Percentiles rank a stretch among this genome's conserved stretches.
Evolutionary conservation across 1,140 invertebrate species (phyloP).

Genomic region (Frieseomelitta varia): DNA sequence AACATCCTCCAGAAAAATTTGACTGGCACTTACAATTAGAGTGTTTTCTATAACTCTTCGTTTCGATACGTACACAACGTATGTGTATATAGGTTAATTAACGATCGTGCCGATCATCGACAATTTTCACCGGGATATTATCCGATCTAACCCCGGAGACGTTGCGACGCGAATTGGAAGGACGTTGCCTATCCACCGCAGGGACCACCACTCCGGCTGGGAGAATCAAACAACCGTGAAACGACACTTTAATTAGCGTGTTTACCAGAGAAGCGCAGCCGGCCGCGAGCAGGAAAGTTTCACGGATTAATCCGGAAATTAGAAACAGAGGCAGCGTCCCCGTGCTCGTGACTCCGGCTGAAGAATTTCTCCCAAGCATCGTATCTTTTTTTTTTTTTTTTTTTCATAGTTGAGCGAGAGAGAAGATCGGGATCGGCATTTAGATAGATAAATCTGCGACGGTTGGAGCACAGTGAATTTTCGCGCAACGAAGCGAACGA

Average conservation of each 20-base stretch:
- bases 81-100: slow-evolving; percentile 60
- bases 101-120: slow-evolving; percentile 59
- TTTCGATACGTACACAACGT: too few relatives aligned
- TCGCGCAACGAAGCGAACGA: too few relatives aligned
- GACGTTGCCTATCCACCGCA: slow-evolving; percentile 9
- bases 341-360: too few relatives aligned
- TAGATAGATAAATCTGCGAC: too few relatives aligned
- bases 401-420: too few relatives aligned
- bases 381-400: too few relatives aligned
- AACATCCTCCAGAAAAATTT: too few relatives aligned
- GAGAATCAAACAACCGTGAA: slow-evolving; percentile 64
- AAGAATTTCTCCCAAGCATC: background rate
- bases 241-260: slow-evolving; percentile 60
- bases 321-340: background rate
- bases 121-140: slow-evolving; percentile 43
- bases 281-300: slow-evolving; percentile 1
- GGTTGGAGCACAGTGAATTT: too few relatives aligned
- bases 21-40: too few relatives aligned
- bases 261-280: slow-evolving; percentile 9
- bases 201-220: slow-evolving; percentile 14
- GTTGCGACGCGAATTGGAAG: slow-evolving; percentile 23
- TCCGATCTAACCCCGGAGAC: slow-evolving; percentile 31
- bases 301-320: slow-evolving; percentile 22
- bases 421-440: too few relatives aligned
- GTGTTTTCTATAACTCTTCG: background rate